Evolutionary conservation across 2,797 vertebrate species (phyloP).

Genomic region (Rhincodon typus): DNA sequence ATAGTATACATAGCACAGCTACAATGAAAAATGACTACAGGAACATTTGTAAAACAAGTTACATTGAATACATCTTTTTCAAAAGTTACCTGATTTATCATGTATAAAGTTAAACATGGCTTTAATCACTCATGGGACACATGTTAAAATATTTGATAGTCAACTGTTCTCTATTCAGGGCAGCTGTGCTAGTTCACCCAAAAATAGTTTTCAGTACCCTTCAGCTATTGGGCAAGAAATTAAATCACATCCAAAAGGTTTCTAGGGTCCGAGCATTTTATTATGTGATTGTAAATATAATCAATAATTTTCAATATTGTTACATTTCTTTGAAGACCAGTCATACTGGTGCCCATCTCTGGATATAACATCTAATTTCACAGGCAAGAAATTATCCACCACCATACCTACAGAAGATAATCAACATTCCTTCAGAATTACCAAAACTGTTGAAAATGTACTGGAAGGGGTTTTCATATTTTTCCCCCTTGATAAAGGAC

Average conservation of each 20-base stretch:
- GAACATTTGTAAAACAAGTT: slow-evolving; percentile 38
- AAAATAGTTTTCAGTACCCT: neutral
- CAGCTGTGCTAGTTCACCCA: neutral
- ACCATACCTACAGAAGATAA: neutral
- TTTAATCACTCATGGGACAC: slow-evolving; percentile 33
- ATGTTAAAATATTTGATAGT: neutral
- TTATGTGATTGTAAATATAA: neutral
- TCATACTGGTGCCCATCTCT: neutral
- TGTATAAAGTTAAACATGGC: slow-evolving; percentile 33
- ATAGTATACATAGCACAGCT: slow-evolving; percentile 64
- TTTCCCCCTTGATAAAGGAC: neutral
- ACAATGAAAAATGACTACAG: slow-evolving; percentile 43
- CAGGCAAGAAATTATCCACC: neutral
- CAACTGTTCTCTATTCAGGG: slow-evolving; percentile 19
- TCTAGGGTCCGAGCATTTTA: neutral
- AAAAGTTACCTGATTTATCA: slow-evolving; percentile 37
- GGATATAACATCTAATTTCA: slow-evolving; percentile 2
- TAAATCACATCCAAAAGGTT: slow-evolving; percentile 6
- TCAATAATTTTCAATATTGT: neutral
- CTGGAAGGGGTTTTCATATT: neutral
- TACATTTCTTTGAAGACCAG: neutral
- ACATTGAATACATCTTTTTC: slow-evolving; percentile 40
- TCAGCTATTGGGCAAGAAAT: neutral
- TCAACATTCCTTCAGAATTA: slow-evolving; percentile 14
- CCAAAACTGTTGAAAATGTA: neutral